Percentiles rank a stretch among this genome's conserved stretches.
Evolutionary conservation across 30 jellyfish, hydroid and myxozoan genomes (phyloP).

Genomic region (Sanderia malayensis): DNA sequence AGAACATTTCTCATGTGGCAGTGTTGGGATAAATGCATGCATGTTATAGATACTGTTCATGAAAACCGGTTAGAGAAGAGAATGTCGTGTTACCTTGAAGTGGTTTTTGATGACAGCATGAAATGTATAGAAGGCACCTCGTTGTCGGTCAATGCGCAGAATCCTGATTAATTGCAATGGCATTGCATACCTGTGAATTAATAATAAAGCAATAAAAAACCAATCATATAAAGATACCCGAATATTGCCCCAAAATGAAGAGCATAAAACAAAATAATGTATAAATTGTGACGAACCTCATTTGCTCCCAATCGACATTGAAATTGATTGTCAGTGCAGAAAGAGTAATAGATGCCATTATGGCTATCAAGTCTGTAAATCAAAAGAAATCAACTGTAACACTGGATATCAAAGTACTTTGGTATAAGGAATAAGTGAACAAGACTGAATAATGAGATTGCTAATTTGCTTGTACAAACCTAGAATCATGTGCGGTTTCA

Average conservation of each 20-base stretch:
- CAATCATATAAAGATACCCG: background rate
- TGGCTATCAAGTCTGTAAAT: slow-evolving; percentile 18
- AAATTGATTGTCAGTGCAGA: slow-evolving; percentile 4
- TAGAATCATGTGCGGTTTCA: slow-evolving; percentile 64
- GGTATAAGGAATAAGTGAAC: too few relatives aligned
- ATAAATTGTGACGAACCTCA: slow-evolving; percentile 11
- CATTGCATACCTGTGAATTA: slow-evolving; percentile 36
- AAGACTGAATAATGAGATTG: too few relatives aligned
- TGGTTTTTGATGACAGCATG: slow-evolving; percentile 76
- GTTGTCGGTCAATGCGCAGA: slow-evolving; percentile 83
- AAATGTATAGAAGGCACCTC: slow-evolving; percentile 84
- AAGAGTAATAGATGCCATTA: slow-evolving; percentile 17
- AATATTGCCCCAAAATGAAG: background rate
- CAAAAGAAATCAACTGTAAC: background rate
- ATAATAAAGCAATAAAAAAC: background rate
- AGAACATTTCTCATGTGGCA: background rate
- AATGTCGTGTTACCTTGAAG: slow-evolving; percentile 71
- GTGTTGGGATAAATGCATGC: background rate
- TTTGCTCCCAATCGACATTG: slow-evolving; percentile 15
- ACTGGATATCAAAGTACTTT: too few relatives aligned
- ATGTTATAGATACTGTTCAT: background rate
- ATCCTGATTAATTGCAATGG: slow-evolving; percentile 74
- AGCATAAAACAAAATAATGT: background rate
- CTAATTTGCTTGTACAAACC: slow-evolving; percentile 47
- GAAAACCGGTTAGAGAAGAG: too few relatives aligned